These are phyloP conservation scores for Streptopelia turtur DNA, from an alignment of 2,797 vertebrate species.

Conservation along the genomic window DNA sequence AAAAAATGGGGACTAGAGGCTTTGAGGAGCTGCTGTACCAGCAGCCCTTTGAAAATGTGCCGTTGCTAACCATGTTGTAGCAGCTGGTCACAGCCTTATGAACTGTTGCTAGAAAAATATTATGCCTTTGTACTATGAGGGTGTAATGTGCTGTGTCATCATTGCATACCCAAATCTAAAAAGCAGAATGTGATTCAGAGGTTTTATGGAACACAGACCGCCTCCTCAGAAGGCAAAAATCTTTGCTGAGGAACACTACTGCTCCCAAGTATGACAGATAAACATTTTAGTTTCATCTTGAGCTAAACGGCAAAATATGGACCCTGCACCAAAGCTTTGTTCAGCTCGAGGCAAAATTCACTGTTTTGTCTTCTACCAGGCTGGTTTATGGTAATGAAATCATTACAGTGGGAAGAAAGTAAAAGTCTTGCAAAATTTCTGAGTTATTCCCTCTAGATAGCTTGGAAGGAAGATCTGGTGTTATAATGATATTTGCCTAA, in stretches of 20 bases:
- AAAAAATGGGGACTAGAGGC: neutral
- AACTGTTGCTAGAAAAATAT: slow-evolving; percentile 40
- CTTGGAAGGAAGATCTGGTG: neutral
- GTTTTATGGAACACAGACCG: neutral
- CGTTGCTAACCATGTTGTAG: neutral
- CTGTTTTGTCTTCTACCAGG: neutral
- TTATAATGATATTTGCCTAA: neutral
- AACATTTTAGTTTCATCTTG: neutral
- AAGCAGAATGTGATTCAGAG: slow-evolving; percentile 48
- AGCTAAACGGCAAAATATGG: slow-evolving; percentile 2
- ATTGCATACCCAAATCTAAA: neutral
- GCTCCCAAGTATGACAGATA: neutral
- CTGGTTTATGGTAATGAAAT: neutral
- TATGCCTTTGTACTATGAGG: slow-evolving; percentile 1
- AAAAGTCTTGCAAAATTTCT: neutral
- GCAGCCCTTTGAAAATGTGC: neutral
- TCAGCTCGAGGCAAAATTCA: neutral
- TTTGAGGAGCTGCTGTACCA: neutral
- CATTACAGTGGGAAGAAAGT: neutral
- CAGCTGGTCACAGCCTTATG: neutral
- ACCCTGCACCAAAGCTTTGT: neutral
- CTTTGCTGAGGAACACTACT: neutral
- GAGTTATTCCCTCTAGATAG: neutral
- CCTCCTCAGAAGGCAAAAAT: slow-evolving; percentile 38
- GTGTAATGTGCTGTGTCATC: slow-evolving; percentile 50